Evolutionary conservation across 2,113 vertebrate species (phyloP), one percentile per base, ranked within the genome.

Genomic region (Pithys albifrons): DNA sequence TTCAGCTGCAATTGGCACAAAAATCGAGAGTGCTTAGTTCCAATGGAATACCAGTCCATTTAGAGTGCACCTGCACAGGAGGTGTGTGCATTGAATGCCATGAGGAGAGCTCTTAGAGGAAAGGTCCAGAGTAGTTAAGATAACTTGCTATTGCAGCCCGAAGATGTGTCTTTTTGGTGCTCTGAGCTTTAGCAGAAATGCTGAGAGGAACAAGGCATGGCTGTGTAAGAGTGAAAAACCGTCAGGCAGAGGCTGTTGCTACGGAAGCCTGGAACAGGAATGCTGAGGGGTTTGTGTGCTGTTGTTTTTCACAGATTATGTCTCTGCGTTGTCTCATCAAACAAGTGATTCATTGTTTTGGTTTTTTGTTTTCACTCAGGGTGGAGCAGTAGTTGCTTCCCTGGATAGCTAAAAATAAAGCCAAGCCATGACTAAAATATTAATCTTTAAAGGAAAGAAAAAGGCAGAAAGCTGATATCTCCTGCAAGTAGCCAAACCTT

Each of bases 391-490:
- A 46, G 43, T 61, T 82, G 65, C 33, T 91, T 91, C 59, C 88
- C 65, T 69, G 70, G 19, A 20, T 73, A 91, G 64, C 72, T 96
- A 93, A 85, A 91, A 93, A 93, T 93, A 91, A 74, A 83, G 55
- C 35, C 1, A 4, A 95, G 37, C 24, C 27, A 74, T 64, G 74
- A 80, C 33, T 93, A n/a, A 83, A 87, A 54, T 58, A 78, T 43
- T 86, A 52, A 55, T 43, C 33, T 71, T 83, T 28, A 61, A 77
- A 59, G 17, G 16, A 62, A 74, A 55, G 49, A 72, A 66, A 33
- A 48, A 9, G 10, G 12, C 12, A 39, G 48, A 90, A 72, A 55
- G 20, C 7, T 74, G 41, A 18, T 59, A 22, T 66, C 12, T 66
- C 9, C 13, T 70, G 11, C 15, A 89, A 45, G n/a, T n/a, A 64